These are phyloP conservation scores for Anguilla megastoma DNA, from an alignment of 2,797 vertebrate genomes.

Conservation along the genomic window DNA sequence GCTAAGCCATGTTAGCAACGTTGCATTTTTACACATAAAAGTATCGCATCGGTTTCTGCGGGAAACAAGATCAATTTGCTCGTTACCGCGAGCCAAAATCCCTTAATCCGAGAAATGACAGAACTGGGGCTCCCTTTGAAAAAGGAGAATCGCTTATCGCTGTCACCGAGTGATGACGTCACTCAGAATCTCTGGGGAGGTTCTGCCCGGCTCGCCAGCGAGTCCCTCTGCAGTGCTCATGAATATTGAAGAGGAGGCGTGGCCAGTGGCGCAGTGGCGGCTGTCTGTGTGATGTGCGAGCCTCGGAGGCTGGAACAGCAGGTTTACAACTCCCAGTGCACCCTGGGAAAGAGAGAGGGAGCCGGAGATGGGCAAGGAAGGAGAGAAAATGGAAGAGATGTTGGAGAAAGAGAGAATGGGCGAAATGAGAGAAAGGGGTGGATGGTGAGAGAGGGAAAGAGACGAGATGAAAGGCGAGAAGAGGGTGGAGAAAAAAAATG, in stretches of 20 bases:
- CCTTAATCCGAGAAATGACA: background rate
- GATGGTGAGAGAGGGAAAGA: constrained; percentile 22
- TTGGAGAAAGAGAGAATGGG: constrained; percentile 22
- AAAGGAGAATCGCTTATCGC: constrained; percentile 9
- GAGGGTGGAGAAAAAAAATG: background rate
- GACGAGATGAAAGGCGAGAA: constrained; percentile 38
- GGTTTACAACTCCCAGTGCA: constrained; percentile 43
- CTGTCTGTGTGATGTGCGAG: background rate
- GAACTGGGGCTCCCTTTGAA: background rate
- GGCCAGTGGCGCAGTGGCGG: background rate
- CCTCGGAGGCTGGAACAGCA: background rate
- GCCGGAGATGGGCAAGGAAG: background rate
- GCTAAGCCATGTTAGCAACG: background rate
- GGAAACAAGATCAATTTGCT: background rate
- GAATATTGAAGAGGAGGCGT: constrained; percentile 66
- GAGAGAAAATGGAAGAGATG: constrained; percentile 32
- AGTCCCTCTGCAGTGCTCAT: constrained; percentile 72
- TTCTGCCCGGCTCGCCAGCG: constrained; percentile 64
- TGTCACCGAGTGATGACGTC: constrained; percentile 57
- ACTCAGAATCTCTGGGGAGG: constrained; percentile 55
- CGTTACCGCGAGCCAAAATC: background rate
- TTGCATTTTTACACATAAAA: background rate
- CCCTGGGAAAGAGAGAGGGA: constrained; percentile 33
- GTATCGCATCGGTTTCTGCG: background rate
- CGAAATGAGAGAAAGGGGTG: constrained; percentile 40